Conservation (phyloP, 2,888 invertebrate species). For the Stratiomys singularior region DNA sequence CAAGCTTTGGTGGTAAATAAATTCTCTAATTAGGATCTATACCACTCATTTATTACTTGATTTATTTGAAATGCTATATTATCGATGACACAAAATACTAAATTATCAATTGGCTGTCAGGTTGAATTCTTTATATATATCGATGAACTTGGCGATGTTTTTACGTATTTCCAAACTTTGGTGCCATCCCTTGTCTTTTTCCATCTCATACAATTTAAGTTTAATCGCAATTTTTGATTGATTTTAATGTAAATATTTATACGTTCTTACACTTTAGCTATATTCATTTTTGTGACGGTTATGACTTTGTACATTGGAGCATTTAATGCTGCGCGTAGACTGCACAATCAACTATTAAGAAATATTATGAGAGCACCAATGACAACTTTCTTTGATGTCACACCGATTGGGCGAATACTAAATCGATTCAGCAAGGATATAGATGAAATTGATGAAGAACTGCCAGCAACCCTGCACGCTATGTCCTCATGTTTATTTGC, state of each 20-base stretch:
- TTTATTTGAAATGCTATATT: constrained; percentile 24
- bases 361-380: constrained; percentile 71
- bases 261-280: constrained; percentile 58
- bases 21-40: constrained; percentile 45
- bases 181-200: constrained; percentile 49
- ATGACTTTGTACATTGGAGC: constrained; percentile 70
- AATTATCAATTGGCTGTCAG: no score
- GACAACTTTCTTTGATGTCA: constrained; percentile 77
- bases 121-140: neutral
- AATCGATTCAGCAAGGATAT: constrained; percentile 77
- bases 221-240: neutral
- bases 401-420: constrained; percentile 75
- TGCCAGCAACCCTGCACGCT: constrained; percentile 68
- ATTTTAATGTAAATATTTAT: constrained; percentile 39
- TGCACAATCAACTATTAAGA: constrained; percentile 70
- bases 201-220: neutral
- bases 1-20: constrained; percentile 66
- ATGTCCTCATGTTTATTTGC: constrained; percentile 65
- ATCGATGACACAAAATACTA: no score
- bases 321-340: constrained; percentile 69
- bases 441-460: constrained; percentile 72
- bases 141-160: neutral
- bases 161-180: constrained; percentile 28
- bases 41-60: constrained; percentile 46
- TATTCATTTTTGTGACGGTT: constrained; percentile 69